phyloP scores from a whole-genome alignment of 2,797 vertebrate genomes.

The Ciconia nigra region DNA sequence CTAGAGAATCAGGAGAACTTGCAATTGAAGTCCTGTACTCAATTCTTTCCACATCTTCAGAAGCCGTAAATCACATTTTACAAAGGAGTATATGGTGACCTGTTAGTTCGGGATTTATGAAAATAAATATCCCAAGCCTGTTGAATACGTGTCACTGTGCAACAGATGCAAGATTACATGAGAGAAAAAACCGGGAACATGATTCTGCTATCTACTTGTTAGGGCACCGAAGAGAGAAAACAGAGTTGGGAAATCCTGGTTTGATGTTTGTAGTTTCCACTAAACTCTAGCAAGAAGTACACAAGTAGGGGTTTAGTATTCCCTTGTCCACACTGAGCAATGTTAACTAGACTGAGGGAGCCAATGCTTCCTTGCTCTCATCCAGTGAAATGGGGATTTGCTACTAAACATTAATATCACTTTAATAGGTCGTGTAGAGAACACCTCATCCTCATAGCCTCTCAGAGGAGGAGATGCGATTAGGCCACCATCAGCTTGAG shows the following conservation, averaged over 20 bases:
- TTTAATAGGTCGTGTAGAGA: not conserved
- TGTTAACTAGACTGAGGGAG: not conserved
- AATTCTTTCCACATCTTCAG: not conserved
- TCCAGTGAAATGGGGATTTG: not conserved
- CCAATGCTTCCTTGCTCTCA: not conserved
- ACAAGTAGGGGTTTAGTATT: not conserved
- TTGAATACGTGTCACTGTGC: not conserved
- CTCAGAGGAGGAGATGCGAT: not conserved
- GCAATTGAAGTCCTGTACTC: not conserved
- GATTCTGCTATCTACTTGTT: not conserved
- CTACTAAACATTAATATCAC: not conserved
- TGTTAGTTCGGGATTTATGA: not conserved
- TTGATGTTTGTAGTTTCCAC: not conserved
- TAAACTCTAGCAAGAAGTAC: not conserved
- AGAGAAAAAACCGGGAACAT: not conserved
- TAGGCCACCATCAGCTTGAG: not conserved
- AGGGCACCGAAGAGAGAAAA: not conserved
- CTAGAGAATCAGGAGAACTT: not conserved
- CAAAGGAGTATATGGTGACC: not conserved
- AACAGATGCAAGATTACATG: not conserved
- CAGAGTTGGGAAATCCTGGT: not conserved
- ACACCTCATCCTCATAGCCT: not conserved
- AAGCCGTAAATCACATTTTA: not conserved
- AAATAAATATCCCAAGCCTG: not conserved
- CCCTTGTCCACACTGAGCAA: not conserved